Base-by-base conservation (phyloP, 2,888 invertebrate species). In the Leptinotarsa tumamoca region DNA sequence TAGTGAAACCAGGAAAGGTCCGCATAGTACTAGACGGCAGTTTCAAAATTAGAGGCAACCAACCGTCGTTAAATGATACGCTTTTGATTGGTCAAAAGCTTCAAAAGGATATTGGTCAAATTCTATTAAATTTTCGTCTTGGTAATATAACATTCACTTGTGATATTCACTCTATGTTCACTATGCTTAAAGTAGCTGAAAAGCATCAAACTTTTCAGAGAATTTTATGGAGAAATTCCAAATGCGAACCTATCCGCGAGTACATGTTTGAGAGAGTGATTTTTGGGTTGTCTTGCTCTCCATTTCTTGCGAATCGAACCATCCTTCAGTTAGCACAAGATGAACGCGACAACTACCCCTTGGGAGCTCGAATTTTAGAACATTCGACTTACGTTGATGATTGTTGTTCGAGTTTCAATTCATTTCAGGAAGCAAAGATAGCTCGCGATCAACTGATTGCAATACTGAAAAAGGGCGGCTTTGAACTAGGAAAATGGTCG, bases 221-320 rank as follows among this genome's bases (percentile, higher is more conserved):
- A 15, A 5, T 33, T 33, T 33, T 33, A 33, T 33, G 27, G 27
- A 5, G 1, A 33, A 33, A 33, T 5, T 33, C 27, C 27, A 33
- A 33, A 33, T 33, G 27, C 5, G 27, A 54, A 54, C 54, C 54
- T 15, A 15, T 54, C 5, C n/a, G n/a, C 7, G 54, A 54, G n/a
- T 54, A 54, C 54, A 54, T 54, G 54, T 54, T 54, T 54, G 54
- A 54, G n/a, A 15, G 54, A n/a, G 18, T 54, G 54, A 54, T 54
- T 54, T 54, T 54, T n/a, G 18, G 54, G n/a, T n/a, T 54, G n/a
- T 54, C 54, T n/a, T 54, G 54, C n/a, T 51, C 51, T 51, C 54
- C 54, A 54, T 54, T n/a, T n/a, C n/a, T 54, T n/a, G 54, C 18
- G 54, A 54, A 4, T n/a, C 17, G 54, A 54, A 54, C 18, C 18